Conservation (phyloP, 2,888 invertebrate species). For the Noctua fimbriata region DNA sequence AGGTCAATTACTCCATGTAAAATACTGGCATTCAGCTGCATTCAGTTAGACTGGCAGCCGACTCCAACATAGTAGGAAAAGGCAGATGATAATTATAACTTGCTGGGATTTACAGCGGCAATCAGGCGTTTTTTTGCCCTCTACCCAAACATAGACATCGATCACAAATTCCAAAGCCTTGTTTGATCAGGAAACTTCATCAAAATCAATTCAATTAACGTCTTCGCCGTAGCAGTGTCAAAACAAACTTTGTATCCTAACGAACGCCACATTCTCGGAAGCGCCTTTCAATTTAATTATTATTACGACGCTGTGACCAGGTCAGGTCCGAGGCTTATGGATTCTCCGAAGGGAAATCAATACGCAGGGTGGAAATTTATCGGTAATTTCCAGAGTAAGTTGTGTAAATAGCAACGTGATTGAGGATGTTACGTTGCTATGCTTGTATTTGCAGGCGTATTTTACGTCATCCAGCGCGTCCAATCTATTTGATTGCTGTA, state of each 20-base stretch:
- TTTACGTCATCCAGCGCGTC: background rate
- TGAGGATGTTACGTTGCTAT: slow-evolving; percentile 23
- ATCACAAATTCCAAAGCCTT: background rate
- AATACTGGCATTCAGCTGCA: background rate
- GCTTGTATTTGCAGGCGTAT: slow-evolving; percentile 32
- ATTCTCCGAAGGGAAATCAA: slow-evolving; percentile 47
- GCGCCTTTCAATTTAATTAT: slow-evolving; percentile 19
- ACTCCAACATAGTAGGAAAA: background rate
- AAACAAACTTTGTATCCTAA: slow-evolving; percentile 16
- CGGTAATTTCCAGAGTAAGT: slow-evolving; percentile 7
- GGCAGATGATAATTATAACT: background rate
- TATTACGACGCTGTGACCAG: slow-evolving; percentile 10
- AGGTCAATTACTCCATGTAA: background rate
- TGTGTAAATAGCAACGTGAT: slow-evolving; percentile 42
- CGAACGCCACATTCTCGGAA: slow-evolving; percentile 11
- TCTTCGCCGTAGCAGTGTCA: background rate
- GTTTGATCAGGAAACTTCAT: slow-evolving; percentile 4
- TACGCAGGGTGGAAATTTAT: slow-evolving; percentile 18
- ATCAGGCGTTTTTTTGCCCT: background rate
- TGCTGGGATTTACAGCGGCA: background rate
- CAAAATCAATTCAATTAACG: slow-evolving; percentile 25
- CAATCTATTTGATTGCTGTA: background rate
- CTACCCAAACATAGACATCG: background rate
- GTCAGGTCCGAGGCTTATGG: background rate
- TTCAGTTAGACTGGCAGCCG: background rate